phyloP scores from a whole-genome alignment of 2,797 vertebrate species.

The Notoglanidium macrostoma region DNA sequence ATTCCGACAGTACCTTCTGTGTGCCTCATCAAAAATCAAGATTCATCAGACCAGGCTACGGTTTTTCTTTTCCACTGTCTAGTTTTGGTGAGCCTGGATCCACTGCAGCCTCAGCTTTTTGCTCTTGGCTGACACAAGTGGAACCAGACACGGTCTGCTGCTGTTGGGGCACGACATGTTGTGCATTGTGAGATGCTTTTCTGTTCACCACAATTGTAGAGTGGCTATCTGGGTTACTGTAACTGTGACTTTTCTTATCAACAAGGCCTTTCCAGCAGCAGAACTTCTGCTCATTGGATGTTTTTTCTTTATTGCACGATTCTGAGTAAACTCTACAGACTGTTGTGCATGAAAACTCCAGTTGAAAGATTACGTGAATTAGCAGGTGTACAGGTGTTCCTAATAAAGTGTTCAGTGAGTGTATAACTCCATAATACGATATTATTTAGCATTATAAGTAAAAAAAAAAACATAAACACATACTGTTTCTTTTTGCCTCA shows the following conservation, averaged over 20 bases:
- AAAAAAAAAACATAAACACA: not conserved
- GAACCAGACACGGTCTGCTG: not conserved
- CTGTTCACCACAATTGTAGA: not conserved
- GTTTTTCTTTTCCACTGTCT: not conserved
- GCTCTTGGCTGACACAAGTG: not conserved
- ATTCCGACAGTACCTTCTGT: not conserved
- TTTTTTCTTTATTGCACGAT: not conserved
- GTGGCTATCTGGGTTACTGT: not conserved
- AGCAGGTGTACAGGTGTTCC: not conserved
- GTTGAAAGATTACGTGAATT: no score
- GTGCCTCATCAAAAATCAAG: not conserved
- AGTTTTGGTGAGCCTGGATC: not conserved
- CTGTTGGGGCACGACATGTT: not conserved
- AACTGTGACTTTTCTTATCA: not conserved
- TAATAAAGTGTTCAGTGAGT: not conserved
- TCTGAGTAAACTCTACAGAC: not conserved
- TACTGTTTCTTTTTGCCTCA: slow-evolving; percentile 9
- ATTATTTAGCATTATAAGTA: not conserved
- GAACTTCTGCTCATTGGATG: not conserved
- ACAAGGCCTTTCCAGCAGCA: not conserved
- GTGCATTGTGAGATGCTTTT: not conserved
- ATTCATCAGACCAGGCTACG: not conserved
- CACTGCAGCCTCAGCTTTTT: not conserved
- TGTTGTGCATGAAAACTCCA: not conserved
- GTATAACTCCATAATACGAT: not conserved